These are phyloP conservation scores for Catonia carolina DNA, from an alignment of 2,888 invertebrate species.

Conservation along the genomic window DNA sequence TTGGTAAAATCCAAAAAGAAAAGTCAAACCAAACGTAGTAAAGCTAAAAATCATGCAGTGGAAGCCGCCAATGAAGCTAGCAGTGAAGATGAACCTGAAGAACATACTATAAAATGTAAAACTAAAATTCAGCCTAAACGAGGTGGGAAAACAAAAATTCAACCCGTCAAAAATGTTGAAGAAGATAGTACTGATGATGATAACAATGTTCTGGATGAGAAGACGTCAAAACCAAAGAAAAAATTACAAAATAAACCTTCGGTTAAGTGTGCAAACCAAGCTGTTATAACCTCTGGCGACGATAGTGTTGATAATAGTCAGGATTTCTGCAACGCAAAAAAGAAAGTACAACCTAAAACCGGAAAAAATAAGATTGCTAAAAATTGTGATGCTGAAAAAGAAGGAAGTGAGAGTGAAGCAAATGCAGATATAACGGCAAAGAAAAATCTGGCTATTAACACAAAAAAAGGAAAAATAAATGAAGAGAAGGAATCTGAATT, in stretches of 20 bases:
- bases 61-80: not conserved
- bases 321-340: no score
- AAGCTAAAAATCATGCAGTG: no score
- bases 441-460: constrained; percentile 1
- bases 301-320: no score
- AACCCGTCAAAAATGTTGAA: not conserved
- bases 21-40: no score
- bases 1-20: no score
- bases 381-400: not conserved
- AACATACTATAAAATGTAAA: not conserved
- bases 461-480: constrained; percentile 3
- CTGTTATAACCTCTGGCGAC: no score
- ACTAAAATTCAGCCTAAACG: not conserved
- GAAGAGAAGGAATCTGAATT: not conserved
- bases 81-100: not conserved
- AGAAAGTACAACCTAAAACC: no score
- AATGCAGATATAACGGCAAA: not conserved
- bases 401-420: not conserved
- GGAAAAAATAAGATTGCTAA: constrained; percentile 2
- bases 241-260: no score
- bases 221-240: no score
- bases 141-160: not conserved
- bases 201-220: not conserved
- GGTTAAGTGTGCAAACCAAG: no score
- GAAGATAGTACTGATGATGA: not conserved